Evolutionary conservation across 1,140 invertebrate species (phyloP).

Genomic region (Geopemphigus sp.): DNA sequence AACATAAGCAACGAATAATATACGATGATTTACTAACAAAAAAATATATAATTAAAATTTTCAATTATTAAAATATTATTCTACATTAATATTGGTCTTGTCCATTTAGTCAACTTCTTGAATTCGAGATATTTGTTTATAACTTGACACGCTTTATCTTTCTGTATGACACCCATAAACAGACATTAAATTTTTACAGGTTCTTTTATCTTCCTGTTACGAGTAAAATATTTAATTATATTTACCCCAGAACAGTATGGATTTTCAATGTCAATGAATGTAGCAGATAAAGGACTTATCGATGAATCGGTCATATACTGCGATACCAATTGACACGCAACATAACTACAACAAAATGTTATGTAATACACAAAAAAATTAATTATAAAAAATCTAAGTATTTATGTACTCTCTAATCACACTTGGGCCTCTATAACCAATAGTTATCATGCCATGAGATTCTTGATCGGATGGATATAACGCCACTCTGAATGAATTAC

Average conservation of each 20-base stretch:
- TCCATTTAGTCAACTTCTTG: no score
- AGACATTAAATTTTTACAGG: constrained; percentile 34
- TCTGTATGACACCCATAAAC: no score
- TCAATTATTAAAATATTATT: no score
- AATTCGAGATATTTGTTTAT: no score
- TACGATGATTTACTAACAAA: no score
- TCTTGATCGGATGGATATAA: constrained; percentile 82
- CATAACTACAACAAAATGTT: constrained; percentile 57
- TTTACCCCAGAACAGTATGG: constrained; percentile 75
- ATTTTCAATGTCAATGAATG: constrained; percentile 80
- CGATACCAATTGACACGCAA: constrained; percentile 68
- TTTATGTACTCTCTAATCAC: constrained; percentile 52
- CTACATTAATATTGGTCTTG: no score
- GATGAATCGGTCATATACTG: constrained; percentile 83
- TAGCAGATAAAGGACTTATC: constrained; percentile 76
- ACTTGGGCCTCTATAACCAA: constrained; percentile 81
- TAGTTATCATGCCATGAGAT: constrained; percentile 74
- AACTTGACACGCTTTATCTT: no score
- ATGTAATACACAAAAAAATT: no score
- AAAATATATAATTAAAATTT: no score
- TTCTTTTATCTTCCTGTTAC: no score
- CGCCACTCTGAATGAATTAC: constrained; percentile 59
- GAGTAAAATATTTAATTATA: no score
- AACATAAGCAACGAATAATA: no score
- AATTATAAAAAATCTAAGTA: not conserved